Base-by-base conservation (phyloP, 2,113 vertebrate species). In the Phoxinus phoxinus region DNA sequence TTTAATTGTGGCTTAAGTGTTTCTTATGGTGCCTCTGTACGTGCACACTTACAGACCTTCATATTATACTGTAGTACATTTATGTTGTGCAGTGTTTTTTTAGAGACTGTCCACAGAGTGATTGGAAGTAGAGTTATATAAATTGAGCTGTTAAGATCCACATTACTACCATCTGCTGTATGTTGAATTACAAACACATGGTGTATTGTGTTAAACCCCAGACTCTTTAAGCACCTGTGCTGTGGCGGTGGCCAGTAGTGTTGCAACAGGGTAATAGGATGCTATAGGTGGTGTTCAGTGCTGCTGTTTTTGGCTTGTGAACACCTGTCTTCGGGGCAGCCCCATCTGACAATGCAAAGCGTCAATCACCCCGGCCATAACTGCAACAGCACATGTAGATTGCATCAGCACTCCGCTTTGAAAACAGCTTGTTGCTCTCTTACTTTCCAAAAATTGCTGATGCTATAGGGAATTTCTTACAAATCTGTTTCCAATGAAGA, bases 341-440 rank as follows among this genome's bases (percentile, higher is more conserved):
- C 83, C 75, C 86, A 44, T 35, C 74, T 56, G 81, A 73, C 82
- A 44, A 37, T 48, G 51, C 76, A 30, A 71, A 67, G 69, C 4
- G 17, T 75, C 82, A 74, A 61, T 76, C 81, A 65, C 32, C 8
- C 30, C 63, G 15, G 35, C 44, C 53, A 58, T 63, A n/a, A 81
- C 76, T 92, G 90, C 91, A 93, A 92, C 87, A 19, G 61, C 72
- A 30, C 15, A 13, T 83, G 83, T 75, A 82, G 84, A 91, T 92
- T 93, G 90, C 92, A 91, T 94, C 91, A 93, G 83, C 88, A 89
- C 35, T 11, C 12, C 10, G 61, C 59, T 78, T 59, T 48, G 48
- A n/a, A 79, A 85, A 67, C 56, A 78, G 32, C 84, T 78, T 65
- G 9, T 69, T 27, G n/a, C 76, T 63, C 30, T 65, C 37, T 72